Percentiles rank a stretch among this genome's conserved stretches.
Evolutionary conservation across 2,888 invertebrate genomes (phyloP).

Genomic region (Mellilla xanthometata): DNA sequence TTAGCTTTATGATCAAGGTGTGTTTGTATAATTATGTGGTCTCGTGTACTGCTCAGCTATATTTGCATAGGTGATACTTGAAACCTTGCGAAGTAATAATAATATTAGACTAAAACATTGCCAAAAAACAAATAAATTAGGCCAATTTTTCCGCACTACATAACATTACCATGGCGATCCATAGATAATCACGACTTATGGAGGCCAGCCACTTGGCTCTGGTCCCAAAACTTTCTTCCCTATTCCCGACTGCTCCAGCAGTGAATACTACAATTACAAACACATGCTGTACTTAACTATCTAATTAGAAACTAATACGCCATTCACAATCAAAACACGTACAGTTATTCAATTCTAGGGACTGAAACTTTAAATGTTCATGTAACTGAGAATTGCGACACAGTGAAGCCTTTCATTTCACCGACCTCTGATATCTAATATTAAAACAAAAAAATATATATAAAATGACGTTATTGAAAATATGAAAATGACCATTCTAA

Average conservation of each 20-base stretch:
- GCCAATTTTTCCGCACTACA: too few species aligned
- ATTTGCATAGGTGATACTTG: too few species aligned
- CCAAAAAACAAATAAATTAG: too few species aligned
- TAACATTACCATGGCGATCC: too few species aligned
- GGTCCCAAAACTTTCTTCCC: slow-evolving; percentile 1
- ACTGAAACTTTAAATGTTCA: neutral
- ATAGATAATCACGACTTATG: neutral
- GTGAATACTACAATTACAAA: slow-evolving; percentile 11
- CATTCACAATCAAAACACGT: slow-evolving; percentile 4
- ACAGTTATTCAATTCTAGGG: neutral
- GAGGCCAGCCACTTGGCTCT: slow-evolving; percentile 4
- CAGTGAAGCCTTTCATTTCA: neutral
- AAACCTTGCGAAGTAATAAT: too few species aligned
- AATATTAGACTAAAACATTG: too few species aligned
- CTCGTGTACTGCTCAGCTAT: too few species aligned
- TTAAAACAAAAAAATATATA: neutral
- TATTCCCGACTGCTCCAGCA: slow-evolving; percentile 2
- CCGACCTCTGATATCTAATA: neutral
- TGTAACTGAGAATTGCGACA: neutral
- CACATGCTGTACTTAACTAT: slow-evolving; percentile 1
- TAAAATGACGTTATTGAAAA: neutral
- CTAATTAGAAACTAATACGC: slow-evolving; percentile 4
- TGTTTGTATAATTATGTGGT: too few species aligned
- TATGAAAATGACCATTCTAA: neutral
- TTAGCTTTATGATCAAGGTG: too few species aligned